phyloP scores from a whole-genome alignment of 2,113 vertebrate genomes.

The Myrmecophaga tridactyla region DNA sequence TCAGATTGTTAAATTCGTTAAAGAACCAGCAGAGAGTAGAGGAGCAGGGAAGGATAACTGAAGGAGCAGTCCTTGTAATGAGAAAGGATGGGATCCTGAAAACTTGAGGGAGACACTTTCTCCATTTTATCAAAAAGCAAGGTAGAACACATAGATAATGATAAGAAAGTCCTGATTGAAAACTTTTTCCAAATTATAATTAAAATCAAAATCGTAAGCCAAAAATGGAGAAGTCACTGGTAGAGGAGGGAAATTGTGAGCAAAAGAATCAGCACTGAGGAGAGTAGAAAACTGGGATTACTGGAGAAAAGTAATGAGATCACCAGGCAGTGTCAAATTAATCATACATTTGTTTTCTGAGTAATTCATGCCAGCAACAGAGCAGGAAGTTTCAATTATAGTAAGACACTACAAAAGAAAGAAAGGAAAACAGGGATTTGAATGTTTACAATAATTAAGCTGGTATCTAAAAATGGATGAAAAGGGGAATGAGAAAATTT shows the following conservation, averaged over 20 bases:
- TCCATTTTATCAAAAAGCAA: background rate
- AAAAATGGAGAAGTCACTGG: background rate
- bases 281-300: background rate
- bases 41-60: background rate
- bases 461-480: background rate
- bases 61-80: background rate
- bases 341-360: background rate
- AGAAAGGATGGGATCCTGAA: background rate
- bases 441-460: background rate
- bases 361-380: background rate
- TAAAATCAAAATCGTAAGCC: background rate
- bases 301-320: background rate
- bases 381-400: background rate
- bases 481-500: background rate
- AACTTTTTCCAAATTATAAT: background rate
- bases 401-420: rapidly evolving
- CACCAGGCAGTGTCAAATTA: background rate
- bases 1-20: background rate
- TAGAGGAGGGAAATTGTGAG: background rate
- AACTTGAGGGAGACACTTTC: background rate
- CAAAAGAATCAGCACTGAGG: background rate
- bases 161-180: background rate
- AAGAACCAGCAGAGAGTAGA: background rate
- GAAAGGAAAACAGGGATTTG: background rate
- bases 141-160: background rate